Percentiles rank a stretch among this genome's conserved stretches.
phyloP scores from a whole-genome alignment of 2,888 invertebrate species.

The Lasiommata megera region DNA sequence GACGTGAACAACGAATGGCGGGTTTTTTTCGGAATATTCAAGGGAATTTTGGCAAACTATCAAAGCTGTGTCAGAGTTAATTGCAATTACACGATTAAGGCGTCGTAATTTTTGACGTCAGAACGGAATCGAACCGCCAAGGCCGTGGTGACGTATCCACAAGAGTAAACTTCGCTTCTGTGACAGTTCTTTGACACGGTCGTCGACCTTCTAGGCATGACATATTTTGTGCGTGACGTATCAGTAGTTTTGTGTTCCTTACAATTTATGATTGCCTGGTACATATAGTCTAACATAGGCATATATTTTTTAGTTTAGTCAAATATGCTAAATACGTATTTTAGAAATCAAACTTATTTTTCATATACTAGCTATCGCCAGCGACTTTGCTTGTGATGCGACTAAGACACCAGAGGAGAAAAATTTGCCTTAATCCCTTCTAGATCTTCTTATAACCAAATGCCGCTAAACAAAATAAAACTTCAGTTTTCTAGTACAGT shows the following conservation, averaged over 20 bases:
- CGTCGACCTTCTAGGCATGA: constrained; percentile 3
- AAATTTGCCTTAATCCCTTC: too few relatives aligned
- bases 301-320: not conserved
- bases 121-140: constrained; percentile 30
- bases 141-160: constrained; percentile 29
- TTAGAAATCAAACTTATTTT: too few relatives aligned
- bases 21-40: not conserved
- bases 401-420: too few relatives aligned
- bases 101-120: constrained; percentile 27
- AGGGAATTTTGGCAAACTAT: constrained; percentile 3
- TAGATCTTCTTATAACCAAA: too few relatives aligned
- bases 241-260: not conserved
- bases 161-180: constrained; percentile 23
- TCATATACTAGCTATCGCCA: too few relatives aligned
- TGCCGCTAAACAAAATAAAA: too few relatives aligned
- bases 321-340: too few relatives aligned
- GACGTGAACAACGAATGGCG: not conserved
- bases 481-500: too few relatives aligned
- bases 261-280: constrained; percentile 2
- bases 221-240: not conserved
- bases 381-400: too few relatives aligned
- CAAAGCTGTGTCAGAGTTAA: constrained; percentile 4
- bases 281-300: not conserved
- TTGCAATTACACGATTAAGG: constrained; percentile 16
- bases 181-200: constrained; percentile 13